Evolutionary conservation across 2,113 vertebrate species (phyloP), one percentile per base, ranked within the genome.

Genomic region (Gasterosteus nipponicus): DNA sequence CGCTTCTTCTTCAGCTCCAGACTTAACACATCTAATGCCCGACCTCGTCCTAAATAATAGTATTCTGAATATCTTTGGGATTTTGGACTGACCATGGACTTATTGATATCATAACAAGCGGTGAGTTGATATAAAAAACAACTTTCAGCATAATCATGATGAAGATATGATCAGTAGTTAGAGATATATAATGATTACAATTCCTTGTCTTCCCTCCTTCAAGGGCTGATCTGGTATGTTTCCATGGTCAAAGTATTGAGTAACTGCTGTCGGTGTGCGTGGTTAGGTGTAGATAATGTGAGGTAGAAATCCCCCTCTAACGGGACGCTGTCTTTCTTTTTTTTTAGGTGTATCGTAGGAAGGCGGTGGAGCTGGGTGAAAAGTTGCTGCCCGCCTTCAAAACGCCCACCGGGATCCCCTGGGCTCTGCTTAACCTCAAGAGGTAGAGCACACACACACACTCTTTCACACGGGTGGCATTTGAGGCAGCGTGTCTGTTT

Each of bases 381-480:
- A 99, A 97, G 91, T 94, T 99, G 85, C 91, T 99, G 56, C 98
- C 98, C 71, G 98, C 98, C 81, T 99, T 99, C 93, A 97, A 96
- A 88, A 99, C 98, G 72, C 97, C 97, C 73, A 98, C 97, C 56
- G 98, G 98, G 73, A 96, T 99, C 92, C 98, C 98, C 79, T 99
- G 98, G 98, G 98, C 97, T 49, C 89, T 99, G 85, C 95, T 99
- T 83, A 99, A 99, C 92, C 95, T 99, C 81, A 99, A 99, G 93
- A 99, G 97, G 98, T 99, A 95, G 69, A 87, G 35, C 63, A 35
- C 68, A 49, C 63, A 68, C 64, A 65, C 44, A 60, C 59, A 26
- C 59, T 31, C 65, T 54, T 69, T 77, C 79, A n/a, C 72, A 47
- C 33, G 31, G 26, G 41, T 47, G 77, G 53, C 67, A 44, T 77